phyloP scores from a whole-genome alignment of 2,113 vertebrate genomes.

The Haemorhous mexicanus region DNA sequence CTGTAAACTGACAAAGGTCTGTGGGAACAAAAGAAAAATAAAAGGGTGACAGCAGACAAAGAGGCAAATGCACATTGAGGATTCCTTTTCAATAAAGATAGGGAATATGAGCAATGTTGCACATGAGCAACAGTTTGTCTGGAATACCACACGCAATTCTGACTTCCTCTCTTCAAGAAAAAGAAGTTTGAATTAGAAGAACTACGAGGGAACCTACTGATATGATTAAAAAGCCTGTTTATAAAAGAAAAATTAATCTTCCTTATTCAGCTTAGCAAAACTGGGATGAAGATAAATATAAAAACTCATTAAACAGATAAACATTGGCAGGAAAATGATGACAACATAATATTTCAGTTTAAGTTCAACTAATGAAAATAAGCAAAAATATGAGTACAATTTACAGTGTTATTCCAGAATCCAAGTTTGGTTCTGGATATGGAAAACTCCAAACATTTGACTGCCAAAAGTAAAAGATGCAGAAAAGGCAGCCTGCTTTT shows the following conservation, averaged over 20 bases:
- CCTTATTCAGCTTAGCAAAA: background rate
- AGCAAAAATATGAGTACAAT: background rate
- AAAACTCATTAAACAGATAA: background rate
- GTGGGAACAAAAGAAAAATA: background rate
- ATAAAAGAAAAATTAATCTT: background rate
- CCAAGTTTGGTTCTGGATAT: background rate
- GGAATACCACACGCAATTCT: background rate
- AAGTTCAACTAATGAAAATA: background rate
- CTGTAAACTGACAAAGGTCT: background rate
- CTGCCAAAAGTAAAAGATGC: background rate
- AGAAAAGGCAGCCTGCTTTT: background rate
- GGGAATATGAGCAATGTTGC: background rate
- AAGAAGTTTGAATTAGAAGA: background rate
- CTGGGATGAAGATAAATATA: background rate
- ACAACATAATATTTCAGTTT: background rate
- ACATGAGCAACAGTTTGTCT: background rate
- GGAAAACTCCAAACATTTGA: background rate
- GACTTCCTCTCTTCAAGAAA: background rate
- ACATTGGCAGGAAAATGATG: background rate
- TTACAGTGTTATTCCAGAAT: background rate
- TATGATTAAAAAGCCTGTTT: background rate
- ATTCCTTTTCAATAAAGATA: background rate
- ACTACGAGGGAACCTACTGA: background rate
- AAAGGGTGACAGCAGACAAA: accelerated
- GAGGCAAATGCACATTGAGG: background rate